Evolutionary conservation across 2,113 vertebrate species (phyloP).

Genomic region (Actenoides lindsayi): DNA sequence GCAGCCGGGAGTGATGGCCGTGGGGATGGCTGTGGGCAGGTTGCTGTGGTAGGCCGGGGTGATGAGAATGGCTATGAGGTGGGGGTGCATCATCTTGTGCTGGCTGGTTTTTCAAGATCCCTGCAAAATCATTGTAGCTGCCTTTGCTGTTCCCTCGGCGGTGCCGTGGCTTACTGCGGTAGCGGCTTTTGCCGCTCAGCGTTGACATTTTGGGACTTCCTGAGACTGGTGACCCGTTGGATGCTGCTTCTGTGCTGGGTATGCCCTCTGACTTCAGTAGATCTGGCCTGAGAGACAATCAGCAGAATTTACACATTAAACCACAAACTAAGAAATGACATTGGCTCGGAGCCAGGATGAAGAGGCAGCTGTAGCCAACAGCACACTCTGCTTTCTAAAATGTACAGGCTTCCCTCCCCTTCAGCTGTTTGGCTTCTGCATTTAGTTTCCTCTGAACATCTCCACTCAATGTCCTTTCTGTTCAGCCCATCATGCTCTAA

Average conservation of each 20-base stretch:
- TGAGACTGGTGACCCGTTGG: constrained; percentile 86
- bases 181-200: constrained; percentile 86
- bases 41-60: constrained; percentile 57
- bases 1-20: constrained; percentile 75
- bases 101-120: constrained; percentile 80
- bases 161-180: constrained; percentile 94
- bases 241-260: constrained; percentile 82
- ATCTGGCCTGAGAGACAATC: constrained; percentile 83
- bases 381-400: neutral
- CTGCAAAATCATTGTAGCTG: constrained; percentile 90
- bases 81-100: constrained; percentile 73
- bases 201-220: constrained; percentile 93
- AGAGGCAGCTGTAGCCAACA: neutral
- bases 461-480: neutral
- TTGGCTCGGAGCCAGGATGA: neutral
- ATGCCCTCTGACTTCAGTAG: constrained; percentile 93
- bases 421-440: neutral
- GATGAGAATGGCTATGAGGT: neutral
- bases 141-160: constrained; percentile 95
- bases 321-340: neutral
- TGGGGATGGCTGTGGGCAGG: constrained; percentile 43
- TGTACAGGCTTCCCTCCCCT: neutral
- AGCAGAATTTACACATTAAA: neutral
- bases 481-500: neutral
- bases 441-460: neutral